Percentiles rank a stretch among this genome's conserved stretches.
These are phyloP conservation scores for Leptopilina syphax DNA, from an alignment of 2,888 invertebrate genomes.

Conservation along the genomic window DNA sequence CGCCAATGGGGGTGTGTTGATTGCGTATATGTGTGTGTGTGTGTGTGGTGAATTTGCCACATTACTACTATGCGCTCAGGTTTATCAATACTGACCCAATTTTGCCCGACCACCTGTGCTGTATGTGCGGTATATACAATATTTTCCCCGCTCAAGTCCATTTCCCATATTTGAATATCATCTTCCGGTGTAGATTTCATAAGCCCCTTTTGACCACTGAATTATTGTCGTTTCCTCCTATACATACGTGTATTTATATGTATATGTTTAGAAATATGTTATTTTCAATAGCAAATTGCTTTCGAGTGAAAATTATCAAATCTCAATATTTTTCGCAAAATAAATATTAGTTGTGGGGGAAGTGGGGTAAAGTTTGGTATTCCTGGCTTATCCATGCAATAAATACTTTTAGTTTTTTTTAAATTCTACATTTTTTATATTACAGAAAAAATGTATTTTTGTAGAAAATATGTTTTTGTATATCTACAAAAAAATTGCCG, in stretches of 20 bases:
- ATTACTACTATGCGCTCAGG: slow-evolving; percentile 48
- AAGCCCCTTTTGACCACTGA: slow-evolving; percentile 28
- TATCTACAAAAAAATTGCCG: too few species aligned
- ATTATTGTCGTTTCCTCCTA: not conserved
- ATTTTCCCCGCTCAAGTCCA: slow-evolving; percentile 31
- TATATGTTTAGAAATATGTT: slow-evolving; percentile 6
- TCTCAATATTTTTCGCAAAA: too few species aligned
- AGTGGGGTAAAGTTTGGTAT: too few species aligned
- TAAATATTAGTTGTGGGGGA: too few species aligned
- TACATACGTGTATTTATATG: too few species aligned
- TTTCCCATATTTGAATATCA: slow-evolving; percentile 31
- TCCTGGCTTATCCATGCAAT: too few species aligned
- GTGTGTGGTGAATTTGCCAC: slow-evolving; percentile 51
- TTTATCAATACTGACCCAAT: slow-evolving; percentile 57
- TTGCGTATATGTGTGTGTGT: slow-evolving; percentile 35
- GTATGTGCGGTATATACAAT: slow-evolving; percentile 1
- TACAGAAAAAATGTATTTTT: too few species aligned
- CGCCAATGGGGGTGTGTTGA: slow-evolving; percentile 36
- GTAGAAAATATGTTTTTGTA: too few species aligned
- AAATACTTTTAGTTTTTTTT: too few species aligned
- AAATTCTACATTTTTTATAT: too few species aligned
- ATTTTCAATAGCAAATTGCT: not conserved
- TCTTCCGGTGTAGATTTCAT: slow-evolving; percentile 31
- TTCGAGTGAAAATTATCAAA: too few species aligned
- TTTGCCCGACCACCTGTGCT: slow-evolving; percentile 45